A percentile compares a stretch with the other conserved stretches of the same genome.
Evolutionary conservation across 2,888 invertebrate species (phyloP).

Genomic region (Lasioglossum zephyrum): DNA sequence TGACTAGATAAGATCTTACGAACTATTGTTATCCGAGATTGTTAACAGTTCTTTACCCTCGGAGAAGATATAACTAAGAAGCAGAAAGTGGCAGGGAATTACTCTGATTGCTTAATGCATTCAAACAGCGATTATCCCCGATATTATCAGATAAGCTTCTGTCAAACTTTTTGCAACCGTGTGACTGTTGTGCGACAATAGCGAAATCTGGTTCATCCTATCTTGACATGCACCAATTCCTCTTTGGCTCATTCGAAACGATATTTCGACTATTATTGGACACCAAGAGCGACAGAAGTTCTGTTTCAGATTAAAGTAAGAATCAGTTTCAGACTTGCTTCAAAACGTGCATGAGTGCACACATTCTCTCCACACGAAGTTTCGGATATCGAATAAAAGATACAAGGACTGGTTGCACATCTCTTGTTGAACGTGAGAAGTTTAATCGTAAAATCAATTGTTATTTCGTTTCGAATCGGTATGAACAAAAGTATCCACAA

Average conservation of each 20-base stretch:
- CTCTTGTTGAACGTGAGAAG: background rate
- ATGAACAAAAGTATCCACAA: background rate
- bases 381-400: background rate
- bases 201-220: slow-evolving; percentile 34
- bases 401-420: background rate
- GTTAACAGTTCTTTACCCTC: background rate
- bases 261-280: slow-evolving; percentile 34
- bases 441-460: background rate
- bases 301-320: background rate
- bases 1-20: background rate
- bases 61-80: background rate
- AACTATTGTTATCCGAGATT: background rate
- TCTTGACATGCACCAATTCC: slow-evolving; percentile 52
- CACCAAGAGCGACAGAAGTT: background rate
- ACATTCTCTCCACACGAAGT: background rate
- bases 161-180: slow-evolving; percentile 28
- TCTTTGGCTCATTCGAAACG: background rate
- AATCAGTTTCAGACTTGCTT: background rate
- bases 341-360: background rate
- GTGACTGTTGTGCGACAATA: slow-evolving; percentile 17
- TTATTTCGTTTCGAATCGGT: background rate
- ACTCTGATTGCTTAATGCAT: background rate
- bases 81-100: background rate
- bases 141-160: background rate
- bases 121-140: slow-evolving; percentile 8